Percentiles rank a stretch among this genome's conserved stretches.
Conservation (phyloP, 1,140 invertebrate species). For the Cyphomyrmex costatus region DNA sequence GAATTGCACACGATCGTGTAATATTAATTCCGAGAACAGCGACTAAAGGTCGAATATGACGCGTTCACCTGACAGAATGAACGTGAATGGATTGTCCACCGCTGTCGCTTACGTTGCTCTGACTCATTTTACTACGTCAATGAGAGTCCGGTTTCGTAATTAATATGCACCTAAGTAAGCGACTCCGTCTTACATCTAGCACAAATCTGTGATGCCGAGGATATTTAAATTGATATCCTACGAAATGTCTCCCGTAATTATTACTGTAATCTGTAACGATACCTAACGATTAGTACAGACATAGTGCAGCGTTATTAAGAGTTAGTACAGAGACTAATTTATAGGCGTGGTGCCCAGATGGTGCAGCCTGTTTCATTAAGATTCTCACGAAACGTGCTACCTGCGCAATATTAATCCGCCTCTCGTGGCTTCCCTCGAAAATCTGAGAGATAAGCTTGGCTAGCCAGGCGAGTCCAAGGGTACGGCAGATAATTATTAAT, state of each 20-base stretch:
- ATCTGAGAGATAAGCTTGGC: slow-evolving; percentile 49
- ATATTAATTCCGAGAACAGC: slow-evolving; percentile 56
- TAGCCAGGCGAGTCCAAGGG: slow-evolving; percentile 52
- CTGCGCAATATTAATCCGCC: slow-evolving; percentile 62
- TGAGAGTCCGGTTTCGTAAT: slow-evolving; percentile 49
- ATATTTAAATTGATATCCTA: slow-evolving; percentile 20
- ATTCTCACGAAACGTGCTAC: slow-evolving; percentile 63
- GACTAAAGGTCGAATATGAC: slow-evolving; percentile 70
- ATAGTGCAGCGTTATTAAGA: slow-evolving; percentile 41
- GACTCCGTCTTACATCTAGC: slow-evolving; percentile 10
- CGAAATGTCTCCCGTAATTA: slow-evolving; percentile 49
- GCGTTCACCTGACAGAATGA: slow-evolving; percentile 74
- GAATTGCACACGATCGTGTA: background rate
- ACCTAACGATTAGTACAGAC: slow-evolving; percentile 38
- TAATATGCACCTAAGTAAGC: slow-evolving; percentile 42
- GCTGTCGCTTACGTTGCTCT: slow-evolving; percentile 62
- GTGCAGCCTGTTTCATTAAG: slow-evolving; percentile 58
- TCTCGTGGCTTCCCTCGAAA: slow-evolving; percentile 46
- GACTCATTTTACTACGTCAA: slow-evolving; percentile 74
- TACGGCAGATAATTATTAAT: slow-evolving; percentile 65
- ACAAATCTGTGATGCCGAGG: background rate
- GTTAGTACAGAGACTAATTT: slow-evolving; percentile 47
- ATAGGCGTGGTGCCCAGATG: slow-evolving; percentile 37
- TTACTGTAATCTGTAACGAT: slow-evolving; percentile 56
- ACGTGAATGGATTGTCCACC: slow-evolving; percentile 58